phyloP scores from a whole-genome alignment of 2,797 vertebrate species.

The Varecia variegata region DNA sequence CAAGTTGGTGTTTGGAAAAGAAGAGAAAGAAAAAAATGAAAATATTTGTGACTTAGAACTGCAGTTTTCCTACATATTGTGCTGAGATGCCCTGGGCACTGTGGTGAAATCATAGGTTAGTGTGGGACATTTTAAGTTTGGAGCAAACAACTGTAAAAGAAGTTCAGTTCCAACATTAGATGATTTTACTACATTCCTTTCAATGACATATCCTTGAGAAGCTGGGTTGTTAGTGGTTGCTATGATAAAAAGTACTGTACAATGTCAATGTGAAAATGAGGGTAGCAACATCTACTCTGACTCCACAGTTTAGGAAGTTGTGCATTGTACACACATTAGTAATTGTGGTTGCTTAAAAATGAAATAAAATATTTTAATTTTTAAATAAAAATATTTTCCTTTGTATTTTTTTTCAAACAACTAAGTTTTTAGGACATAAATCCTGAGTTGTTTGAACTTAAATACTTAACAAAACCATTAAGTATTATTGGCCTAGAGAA shows the following conservation, averaged over 20 bases:
- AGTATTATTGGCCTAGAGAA: not conserved
- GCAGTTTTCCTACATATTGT: not conserved
- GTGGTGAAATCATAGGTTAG: not conserved
- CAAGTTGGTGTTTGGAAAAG: not conserved
- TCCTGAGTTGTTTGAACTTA: not conserved
- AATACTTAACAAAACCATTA: not conserved
- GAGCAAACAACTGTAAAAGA: not conserved
- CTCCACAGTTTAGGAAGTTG: not conserved
- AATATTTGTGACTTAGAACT: not conserved
- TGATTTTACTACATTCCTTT: not conserved
- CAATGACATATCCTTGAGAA: not conserved
- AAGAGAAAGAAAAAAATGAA: not conserved
- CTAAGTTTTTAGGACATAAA: not conserved
- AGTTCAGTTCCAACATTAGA: not conserved
- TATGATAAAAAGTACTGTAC: not conserved
- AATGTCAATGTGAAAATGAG: not conserved
- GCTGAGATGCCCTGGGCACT: not conserved
- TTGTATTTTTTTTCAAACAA: not conserved
- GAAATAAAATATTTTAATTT: not conserved
- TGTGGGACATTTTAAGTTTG: not conserved
- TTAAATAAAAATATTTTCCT: not conserved
- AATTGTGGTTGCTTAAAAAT: slow-evolving; percentile 7
- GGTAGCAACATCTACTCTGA: not conserved
- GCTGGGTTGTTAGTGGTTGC: not conserved
- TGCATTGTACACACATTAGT: not conserved